These are phyloP conservation scores for Anolis sagrei DNA, from an alignment of 2,113 vertebrate genomes.

Conservation along the genomic window DNA sequence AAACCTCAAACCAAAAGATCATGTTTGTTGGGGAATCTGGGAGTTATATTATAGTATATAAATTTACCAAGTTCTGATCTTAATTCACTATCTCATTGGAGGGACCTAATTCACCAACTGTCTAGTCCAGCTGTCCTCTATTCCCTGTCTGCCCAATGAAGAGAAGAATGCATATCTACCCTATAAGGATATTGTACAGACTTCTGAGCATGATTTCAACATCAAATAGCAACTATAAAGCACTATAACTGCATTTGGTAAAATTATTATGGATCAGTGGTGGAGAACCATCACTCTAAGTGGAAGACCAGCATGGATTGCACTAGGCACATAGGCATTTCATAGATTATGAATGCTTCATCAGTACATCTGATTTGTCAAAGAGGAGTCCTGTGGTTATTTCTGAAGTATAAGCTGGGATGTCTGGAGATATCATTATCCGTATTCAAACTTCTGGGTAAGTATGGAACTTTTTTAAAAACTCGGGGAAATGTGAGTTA, in stretches of 20 bases:
- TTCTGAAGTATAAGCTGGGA: neutral
- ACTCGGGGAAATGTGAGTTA: neutral
- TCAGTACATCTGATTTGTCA: neutral
- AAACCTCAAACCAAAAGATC: neutral
- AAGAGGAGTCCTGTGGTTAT: neutral
- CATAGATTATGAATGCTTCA: neutral
- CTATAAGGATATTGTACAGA: neutral
- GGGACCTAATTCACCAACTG: neutral
- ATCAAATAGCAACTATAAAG: neutral
- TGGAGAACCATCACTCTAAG: neutral
- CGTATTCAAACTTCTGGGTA: neutral
- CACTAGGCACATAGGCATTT: neutral
- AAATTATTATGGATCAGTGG: neutral
- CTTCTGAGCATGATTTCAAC: neutral
- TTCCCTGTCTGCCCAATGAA: neutral
- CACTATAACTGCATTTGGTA: neutral
- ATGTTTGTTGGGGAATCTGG: neutral
- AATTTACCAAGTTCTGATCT: neutral
- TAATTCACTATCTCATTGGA: neutral
- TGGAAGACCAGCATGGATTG: neutral
- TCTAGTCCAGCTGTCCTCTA: neutral
- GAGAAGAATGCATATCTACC: neutral
- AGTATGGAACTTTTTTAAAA: neutral
- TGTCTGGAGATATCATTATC: neutral
- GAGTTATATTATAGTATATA: neutral